Conservation (phyloP, 2,797 vertebrate genomes). For the Lepidocolaptes lacrymiger region DNA sequence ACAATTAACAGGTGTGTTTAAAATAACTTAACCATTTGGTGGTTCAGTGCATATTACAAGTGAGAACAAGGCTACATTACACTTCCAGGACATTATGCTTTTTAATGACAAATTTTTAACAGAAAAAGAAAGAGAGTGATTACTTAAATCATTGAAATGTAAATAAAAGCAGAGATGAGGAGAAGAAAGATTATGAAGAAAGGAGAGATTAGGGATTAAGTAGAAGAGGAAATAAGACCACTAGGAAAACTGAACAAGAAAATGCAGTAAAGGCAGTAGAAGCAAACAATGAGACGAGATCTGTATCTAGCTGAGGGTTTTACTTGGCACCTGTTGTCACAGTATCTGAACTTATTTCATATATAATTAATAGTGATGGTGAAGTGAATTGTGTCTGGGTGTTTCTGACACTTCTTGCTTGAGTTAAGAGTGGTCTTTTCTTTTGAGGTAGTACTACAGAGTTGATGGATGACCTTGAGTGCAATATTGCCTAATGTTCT, state of each 20-base stretch:
- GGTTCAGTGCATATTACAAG: neutral
- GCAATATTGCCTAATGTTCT: neutral
- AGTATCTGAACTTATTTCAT: neutral
- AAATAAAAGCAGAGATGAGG: neutral
- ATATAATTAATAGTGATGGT: neutral
- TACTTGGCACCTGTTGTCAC: neutral
- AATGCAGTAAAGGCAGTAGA: neutral
- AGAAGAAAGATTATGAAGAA: neutral
- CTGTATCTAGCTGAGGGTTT: neutral
- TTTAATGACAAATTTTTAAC: neutral
- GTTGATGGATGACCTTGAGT: neutral
- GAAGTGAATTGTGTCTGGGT: neutral
- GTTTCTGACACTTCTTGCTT: neutral
- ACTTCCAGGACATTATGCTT: neutral
- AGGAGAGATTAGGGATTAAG: neutral
- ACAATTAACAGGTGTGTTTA: neutral
- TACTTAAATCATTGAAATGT: neutral
- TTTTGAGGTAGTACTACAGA: neutral
- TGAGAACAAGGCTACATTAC: neutral
- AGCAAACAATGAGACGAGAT: neutral
- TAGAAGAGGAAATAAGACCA: neutral
- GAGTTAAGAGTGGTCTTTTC: neutral
- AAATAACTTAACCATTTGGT: neutral
- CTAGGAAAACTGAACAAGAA: neutral
- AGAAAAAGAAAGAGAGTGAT: neutral